Evolutionary conservation across 2,113 vertebrate species (phyloP).

Genomic region (Laticauda laticaudata): DNA sequence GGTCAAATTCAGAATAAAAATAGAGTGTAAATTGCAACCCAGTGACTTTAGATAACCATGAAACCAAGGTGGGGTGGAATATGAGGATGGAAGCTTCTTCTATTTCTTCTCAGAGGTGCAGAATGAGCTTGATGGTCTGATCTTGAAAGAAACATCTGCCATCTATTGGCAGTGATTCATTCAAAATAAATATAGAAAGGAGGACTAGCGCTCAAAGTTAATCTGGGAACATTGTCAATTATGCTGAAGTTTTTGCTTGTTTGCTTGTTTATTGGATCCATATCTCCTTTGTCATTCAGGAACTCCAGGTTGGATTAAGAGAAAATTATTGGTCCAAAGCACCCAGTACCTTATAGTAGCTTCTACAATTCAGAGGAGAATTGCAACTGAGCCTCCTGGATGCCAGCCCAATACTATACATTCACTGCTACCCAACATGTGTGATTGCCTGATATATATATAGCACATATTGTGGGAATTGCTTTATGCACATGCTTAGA

Average conservation of each 20-base stretch:
- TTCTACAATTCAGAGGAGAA: too few species aligned
- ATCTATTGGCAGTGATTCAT: constrained; percentile 4
- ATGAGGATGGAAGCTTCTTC: neutral
- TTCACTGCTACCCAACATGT: neutral
- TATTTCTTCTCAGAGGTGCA: neutral
- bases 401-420: neutral
- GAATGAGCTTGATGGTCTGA: neutral
- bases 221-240: neutral
- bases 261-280: neutral
- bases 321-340: neutral
- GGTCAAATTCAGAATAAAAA: constrained; percentile 18
- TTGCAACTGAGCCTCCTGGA: neutral
- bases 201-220: neutral
- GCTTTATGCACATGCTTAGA: neutral
- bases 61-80: neutral
- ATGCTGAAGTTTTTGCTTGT: neutral
- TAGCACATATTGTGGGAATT: neutral
- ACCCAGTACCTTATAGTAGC: neutral
- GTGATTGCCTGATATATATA: neutral
- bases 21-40: neutral
- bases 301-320: neutral
- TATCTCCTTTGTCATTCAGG: neutral
- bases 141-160: constrained; percentile 15
- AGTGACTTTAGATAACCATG: neutral
- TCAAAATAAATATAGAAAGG: neutral